Base-by-base conservation (phyloP, 2,113 vertebrate species). In the Sterna hirundo region DNA sequence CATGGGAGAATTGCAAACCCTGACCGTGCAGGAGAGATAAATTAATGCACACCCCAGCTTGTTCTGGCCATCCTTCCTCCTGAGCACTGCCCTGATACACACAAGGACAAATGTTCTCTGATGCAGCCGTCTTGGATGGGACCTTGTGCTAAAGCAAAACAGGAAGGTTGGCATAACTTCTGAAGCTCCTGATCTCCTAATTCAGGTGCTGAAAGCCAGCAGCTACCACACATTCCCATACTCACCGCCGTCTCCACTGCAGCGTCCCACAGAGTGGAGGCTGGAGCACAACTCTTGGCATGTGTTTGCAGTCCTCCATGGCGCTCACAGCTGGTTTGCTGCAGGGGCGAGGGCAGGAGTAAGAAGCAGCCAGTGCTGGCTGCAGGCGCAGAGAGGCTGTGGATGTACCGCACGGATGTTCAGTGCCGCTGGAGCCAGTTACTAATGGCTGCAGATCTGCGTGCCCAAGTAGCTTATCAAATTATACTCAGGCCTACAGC, bases 81-180 rank as follows among this genome's bases (percentile, higher is more conserved):
- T 26, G 66, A 64, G 47, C 47, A 6, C 17, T 57, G 58, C 54
- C 60, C 29, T 58, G 20, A 20, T 42, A 27, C 25, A 51, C 0
- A 0, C 12, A 66, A 57, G 26, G 58, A 74, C 64, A 65, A 46
- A 52, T 0, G 0, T 58, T 75, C 36, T 55, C 55, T 32, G 74
- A 20, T 51, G 46, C 10, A 26, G 11, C 12, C 2, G 0, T 42
- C 46, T 26, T 3, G 5, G 61, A n/a, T 1, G 3, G n/a, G 22
- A 71, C 15, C 23, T 65, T 77, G 60, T 72, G 68, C 54, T 86
- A 72, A 71, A 29, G 29, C 4, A 38, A 76, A 82, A 2, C 32
- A n/a, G 42, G 49, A 68, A 51, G 20, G 34, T 0, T 52, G 47
- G 22, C 3, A 1, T 87, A 38, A 64, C 66, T 93, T 57, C 29